A percentile compares a stretch with the other conserved stretches of the same genome.
Conservation (phyloP, 1,140 invertebrate species). For the Monomorium pharaonis region DNA sequence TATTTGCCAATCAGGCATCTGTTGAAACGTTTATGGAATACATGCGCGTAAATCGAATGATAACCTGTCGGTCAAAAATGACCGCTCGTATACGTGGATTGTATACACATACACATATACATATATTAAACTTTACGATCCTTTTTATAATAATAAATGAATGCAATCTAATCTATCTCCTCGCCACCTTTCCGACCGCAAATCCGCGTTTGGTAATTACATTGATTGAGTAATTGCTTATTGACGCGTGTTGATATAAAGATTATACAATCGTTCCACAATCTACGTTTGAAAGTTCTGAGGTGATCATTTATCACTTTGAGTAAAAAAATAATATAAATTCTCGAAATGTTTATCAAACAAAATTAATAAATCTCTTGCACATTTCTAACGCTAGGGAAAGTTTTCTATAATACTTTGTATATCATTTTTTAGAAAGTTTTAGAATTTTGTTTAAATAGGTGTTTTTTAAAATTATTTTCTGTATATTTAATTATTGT, state of each 20-base stretch:
- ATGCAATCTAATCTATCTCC: background rate
- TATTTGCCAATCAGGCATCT: conserved; percentile 6
- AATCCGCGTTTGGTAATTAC: background rate
- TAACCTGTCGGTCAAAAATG: background rate
- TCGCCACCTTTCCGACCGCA: background rate
- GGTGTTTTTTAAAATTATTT: too few relatives aligned
- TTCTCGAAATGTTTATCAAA: background rate
- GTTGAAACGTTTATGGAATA: background rate
- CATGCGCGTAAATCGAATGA: background rate
- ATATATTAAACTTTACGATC: background rate
- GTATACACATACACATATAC: too few relatives aligned
- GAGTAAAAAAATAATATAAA: background rate
- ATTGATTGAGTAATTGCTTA: background rate
- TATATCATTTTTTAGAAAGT: too few relatives aligned
- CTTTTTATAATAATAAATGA: conserved; percentile 17
- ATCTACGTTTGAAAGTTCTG: background rate
- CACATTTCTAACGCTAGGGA: background rate
- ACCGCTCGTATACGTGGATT: background rate
- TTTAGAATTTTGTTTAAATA: too few relatives aligned
- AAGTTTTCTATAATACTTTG: too few relatives aligned
- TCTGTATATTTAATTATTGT: too few relatives aligned
- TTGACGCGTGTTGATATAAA: background rate
- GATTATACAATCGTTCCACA: background rate
- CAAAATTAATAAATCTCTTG: background rate
- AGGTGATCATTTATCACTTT: background rate